Base-by-base conservation (phyloP, 2,888 invertebrate species). In the Galeruca laticollis region DNA sequence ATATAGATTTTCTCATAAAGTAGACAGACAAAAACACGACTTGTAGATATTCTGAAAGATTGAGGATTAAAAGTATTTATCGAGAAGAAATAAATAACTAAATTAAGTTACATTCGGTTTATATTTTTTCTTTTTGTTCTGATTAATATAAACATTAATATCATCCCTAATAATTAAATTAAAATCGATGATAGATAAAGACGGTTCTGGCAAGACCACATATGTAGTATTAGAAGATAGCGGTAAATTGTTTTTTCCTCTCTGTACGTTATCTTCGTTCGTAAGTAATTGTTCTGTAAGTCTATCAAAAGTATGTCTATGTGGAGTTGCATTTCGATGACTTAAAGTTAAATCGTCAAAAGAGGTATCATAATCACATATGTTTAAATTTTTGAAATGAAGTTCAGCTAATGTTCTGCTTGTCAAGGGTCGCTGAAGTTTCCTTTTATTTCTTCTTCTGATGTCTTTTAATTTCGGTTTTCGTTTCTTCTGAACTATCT, bases 181-280 rank as follows among this genome's bases (percentile, higher is more conserved):
- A 81, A 92, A 90, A 86, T 92, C 92, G 74, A 93, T 92, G 77
- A 92, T 92, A 31, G 91, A 89, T 72, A 93, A 87, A 79, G 89
- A 88, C n/a, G 92, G 91, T 80, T 89, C 88, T 6, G 88, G 87
- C 26, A 88, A 85, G 47, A 87, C 84, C 66, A 86, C 86, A 20
- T 86, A 82, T 47, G 82, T 82, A 13, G 78, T 76, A n/a, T n/a
- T n/a, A 15, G 82, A 78, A 21, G 79, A 78, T 8, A 82, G 81
- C 47, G 79, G 73, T 21, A 60, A 56, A 60, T 61, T 70, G 43
- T 59, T 65, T 51, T 69, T 74, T 61, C 54, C 75, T 59, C 21
- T 56, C 61, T 71, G 65, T 5, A 26, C 37, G 2, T 35, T 59
- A 5, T 59, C 66, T 71, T 60, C 68, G 67, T 57, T 67, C 52